Percentiles rank a stretch among this genome's conserved stretches.
Conservation (phyloP, 2,888 invertebrate species). For the Endomychus coccineus region DNA sequence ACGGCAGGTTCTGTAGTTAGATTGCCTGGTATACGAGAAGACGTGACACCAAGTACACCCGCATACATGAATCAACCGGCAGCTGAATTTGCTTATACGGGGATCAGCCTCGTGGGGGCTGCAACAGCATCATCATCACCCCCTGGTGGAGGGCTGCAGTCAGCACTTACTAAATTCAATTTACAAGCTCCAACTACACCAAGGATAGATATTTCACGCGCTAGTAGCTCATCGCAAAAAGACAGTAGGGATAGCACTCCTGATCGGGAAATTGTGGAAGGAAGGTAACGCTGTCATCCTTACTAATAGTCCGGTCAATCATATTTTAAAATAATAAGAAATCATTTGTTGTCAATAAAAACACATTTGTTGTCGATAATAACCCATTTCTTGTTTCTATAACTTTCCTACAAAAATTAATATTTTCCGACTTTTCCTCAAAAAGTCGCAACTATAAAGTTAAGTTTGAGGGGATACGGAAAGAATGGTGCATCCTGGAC, state of each 20-base stretch:
- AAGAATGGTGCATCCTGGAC: too few species aligned
- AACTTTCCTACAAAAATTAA: too few species aligned
- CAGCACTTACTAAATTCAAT: constrained; percentile 30
- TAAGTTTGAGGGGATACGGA: too few species aligned
- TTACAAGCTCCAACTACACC: constrained; percentile 67
- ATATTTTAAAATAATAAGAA: too few species aligned
- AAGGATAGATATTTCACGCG: constrained; percentile 82
- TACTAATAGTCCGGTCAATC: too few species aligned
- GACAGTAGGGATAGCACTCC: constrained; percentile 80
- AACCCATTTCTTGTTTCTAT: too few species aligned
- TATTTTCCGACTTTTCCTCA: too few species aligned
- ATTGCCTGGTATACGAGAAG: constrained; percentile 52
- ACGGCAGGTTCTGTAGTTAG: constrained; percentile 46
- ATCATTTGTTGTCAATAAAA: too few species aligned
- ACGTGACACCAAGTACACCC: constrained; percentile 38
- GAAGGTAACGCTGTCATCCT: too few species aligned
- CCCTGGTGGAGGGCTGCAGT: too few species aligned
- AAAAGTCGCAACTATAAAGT: too few species aligned
- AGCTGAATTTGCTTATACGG: constrained; percentile 29
- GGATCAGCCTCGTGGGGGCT: constrained; percentile 37
- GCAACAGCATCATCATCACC: constrained; percentile 30
- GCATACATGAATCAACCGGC: constrained; percentile 18
- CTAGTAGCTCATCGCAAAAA: constrained; percentile 82
- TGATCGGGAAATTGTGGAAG: constrained; percentile 62
- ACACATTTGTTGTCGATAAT: too few species aligned